These are phyloP conservation scores for Etia nguti DNA, from an alignment of 2,113 vertebrate genomes.

Conservation along the genomic window DNA sequence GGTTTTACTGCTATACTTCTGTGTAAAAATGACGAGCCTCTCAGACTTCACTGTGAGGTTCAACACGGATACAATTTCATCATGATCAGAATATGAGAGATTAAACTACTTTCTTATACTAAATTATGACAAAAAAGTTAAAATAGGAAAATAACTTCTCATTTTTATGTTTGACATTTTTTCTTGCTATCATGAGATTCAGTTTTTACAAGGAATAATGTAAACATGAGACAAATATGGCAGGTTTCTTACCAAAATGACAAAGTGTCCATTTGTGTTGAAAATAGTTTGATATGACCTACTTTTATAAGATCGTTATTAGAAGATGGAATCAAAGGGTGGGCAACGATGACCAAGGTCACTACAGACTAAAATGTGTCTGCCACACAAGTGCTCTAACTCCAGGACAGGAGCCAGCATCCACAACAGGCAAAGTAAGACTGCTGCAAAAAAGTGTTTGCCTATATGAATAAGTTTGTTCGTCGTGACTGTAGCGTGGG, in stretches of 20 bases:
- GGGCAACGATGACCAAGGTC: background rate
- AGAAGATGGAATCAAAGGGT: background rate
- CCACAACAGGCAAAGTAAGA: no score
- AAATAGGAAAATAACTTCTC: background rate
- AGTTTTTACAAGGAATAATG: rapidly evolving
- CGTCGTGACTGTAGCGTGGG: no score
- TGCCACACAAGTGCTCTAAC: background rate
- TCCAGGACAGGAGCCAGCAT: no score
- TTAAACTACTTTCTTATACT: background rate
- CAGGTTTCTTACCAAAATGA: background rate
- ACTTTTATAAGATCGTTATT: background rate
- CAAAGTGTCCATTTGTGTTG: background rate
- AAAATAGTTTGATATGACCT: background rate
- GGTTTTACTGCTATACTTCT: background rate
- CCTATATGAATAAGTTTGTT: no score
- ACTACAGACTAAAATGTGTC: background rate
- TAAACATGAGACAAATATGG: background rate
- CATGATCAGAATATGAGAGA: background rate
- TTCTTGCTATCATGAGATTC: background rate
- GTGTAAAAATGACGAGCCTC: background rate
- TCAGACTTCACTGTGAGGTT: background rate
- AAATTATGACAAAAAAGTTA: background rate
- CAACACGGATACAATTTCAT: background rate
- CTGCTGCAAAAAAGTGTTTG: no score
- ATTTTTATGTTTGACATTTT: background rate